A percentile compares a stretch with the other conserved stretches of the same genome.
These are phyloP conservation scores for Corythoichthys intestinalis DNA, from an alignment of 2,113 vertebrate genomes.

Conservation along the genomic window DNA sequence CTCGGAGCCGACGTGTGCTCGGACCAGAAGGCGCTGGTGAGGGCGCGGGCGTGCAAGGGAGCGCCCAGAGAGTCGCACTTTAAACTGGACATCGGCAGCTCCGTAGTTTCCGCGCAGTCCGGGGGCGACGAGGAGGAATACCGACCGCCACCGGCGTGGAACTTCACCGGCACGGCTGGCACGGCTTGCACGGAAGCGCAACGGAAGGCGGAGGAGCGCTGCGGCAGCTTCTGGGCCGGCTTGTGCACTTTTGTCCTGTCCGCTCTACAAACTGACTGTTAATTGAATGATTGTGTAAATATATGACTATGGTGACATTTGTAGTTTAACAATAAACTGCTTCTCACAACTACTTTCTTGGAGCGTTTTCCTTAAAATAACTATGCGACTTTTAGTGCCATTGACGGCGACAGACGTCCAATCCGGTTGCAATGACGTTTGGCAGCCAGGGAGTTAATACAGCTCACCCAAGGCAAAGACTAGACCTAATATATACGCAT, in stretches of 20 bases:
- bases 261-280: background rate
- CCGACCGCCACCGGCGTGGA: background rate
- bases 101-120: background rate
- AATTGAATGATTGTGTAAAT: no score
- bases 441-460: no score
- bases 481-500: no score
- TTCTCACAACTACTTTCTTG: background rate
- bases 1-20: background rate
- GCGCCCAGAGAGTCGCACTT: slow-evolving; percentile 3
- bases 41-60: background rate
- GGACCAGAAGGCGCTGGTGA: background rate
- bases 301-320: no score
- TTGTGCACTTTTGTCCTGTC: background rate
- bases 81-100: background rate
- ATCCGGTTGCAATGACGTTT: no score
- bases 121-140: background rate
- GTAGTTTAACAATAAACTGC: background rate
- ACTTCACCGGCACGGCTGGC: background rate
- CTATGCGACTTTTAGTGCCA: background rate
- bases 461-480: no score
- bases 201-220: background rate
- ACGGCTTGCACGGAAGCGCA: background rate
- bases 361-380: background rate
- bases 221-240: background rate
- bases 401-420: no score